Conservation (phyloP, 2,113 vertebrate species). For the Willisornis vidua region DNA sequence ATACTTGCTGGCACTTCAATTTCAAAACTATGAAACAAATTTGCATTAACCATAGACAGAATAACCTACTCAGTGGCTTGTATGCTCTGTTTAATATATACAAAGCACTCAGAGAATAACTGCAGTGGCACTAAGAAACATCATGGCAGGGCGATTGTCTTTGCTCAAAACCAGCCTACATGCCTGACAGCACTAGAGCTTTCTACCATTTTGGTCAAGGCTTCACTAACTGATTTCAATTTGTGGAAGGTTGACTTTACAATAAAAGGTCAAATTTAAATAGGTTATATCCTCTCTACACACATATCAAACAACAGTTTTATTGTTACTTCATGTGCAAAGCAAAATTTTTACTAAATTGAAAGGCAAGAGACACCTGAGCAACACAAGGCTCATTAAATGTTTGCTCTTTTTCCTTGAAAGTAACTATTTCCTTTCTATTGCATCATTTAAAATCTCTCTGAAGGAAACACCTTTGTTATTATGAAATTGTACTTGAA, state of each 20-base stretch:
- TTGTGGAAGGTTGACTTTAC: neutral
- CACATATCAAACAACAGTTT: neutral
- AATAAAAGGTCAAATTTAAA: neutral
- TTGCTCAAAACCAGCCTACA: neutral
- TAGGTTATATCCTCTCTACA: neutral
- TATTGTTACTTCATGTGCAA: neutral
- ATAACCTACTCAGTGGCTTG: neutral
- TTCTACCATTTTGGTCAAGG: neutral
- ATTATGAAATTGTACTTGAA: neutral
- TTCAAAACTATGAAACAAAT: neutral
- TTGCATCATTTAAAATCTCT: constrained; percentile 71
- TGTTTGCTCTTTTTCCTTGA: neutral
- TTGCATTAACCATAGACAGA: neutral
- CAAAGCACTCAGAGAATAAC: neutral
- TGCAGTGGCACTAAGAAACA: neutral
- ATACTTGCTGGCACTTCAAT: neutral
- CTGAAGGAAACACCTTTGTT: constrained; percentile 20
- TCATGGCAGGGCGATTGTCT: neutral
- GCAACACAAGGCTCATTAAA: neutral
- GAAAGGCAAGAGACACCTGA: neutral
- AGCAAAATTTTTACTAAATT: neutral
- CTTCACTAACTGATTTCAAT: neutral
- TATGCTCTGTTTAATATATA: neutral
- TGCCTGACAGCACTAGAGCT: neutral
- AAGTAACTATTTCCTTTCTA: constrained; percentile 53